A percentile compares a stretch with the other conserved stretches of the same genome.
Conservation (phyloP, 2,888 invertebrate species). For the Oscheius sp. region DNA sequence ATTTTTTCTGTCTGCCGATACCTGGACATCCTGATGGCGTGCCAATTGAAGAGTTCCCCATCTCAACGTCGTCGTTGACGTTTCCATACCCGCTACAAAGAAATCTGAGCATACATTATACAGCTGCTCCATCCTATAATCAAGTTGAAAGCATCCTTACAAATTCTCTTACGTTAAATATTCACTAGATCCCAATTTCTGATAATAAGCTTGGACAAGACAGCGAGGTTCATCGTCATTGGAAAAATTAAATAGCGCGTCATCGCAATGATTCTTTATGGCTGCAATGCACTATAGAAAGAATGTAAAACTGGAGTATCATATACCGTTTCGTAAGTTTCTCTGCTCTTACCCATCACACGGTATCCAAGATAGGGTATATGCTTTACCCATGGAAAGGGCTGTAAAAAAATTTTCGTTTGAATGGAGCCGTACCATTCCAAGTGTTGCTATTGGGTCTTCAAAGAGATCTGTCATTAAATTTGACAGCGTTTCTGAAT, state of each 20-base stretch:
- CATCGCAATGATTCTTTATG: not conserved
- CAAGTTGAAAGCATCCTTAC: not conserved
- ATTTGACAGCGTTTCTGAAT: not conserved
- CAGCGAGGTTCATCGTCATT: constrained; percentile 16
- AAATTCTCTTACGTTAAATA: constrained; percentile 12
- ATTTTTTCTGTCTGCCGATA: not conserved
- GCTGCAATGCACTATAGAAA: not conserved
- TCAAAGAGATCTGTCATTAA: not conserved
- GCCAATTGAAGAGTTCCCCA: constrained; percentile 50
- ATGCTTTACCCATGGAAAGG: not conserved
- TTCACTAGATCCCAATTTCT: constrained; percentile 14
- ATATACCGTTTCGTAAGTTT: not conserved
- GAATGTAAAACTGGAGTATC: not conserved
- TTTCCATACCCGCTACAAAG: constrained; percentile 59
- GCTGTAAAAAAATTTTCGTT: not conserved
- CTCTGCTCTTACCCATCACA: not conserved
- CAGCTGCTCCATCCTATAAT: constrained; percentile 7
- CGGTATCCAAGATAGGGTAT: constrained; percentile 14
- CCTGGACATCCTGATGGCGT: constrained; percentile 51
- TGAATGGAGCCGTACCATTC: not conserved
- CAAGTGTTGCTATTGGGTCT: not conserved
- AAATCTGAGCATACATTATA: constrained; percentile 40
- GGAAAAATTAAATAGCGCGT: not conserved
- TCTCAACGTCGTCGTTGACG: constrained; percentile 51
- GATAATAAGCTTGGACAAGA: constrained; percentile 24